Evolutionary conservation across 2,888 invertebrate genomes (phyloP).

Genomic region (Carabus problematicus): DNA sequence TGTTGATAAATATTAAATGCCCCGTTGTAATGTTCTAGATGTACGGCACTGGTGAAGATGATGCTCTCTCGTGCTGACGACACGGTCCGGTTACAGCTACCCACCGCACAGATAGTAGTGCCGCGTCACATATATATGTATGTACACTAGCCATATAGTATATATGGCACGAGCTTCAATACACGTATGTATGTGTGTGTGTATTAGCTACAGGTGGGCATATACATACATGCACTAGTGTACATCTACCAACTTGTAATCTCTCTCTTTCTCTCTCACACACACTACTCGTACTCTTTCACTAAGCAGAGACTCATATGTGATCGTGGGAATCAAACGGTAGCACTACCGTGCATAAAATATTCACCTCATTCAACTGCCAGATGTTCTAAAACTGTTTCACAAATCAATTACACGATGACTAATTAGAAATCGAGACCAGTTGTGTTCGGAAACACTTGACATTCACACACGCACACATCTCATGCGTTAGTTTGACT

Average conservation of each 20-base stretch:
- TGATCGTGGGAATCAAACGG: constrained; percentile 40
- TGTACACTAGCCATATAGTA: background rate
- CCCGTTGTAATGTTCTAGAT: background rate
- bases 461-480: no score
- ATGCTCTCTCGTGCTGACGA: constrained; percentile 26
- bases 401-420: no score
- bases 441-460: no score
- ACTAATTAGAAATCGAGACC: no score
- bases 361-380: constrained; percentile 19
- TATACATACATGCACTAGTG: background rate
- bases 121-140: constrained; percentile 12
- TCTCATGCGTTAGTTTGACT: no score
- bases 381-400: constrained; percentile 25
- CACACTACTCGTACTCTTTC: constrained; percentile 7
- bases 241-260: constrained; percentile 1
- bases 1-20: background rate
- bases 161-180: constrained; percentile 8
- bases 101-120: constrained; percentile 24
- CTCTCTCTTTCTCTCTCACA: constrained; percentile 18
- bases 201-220: background rate
- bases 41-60: constrained; percentile 37
- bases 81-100: constrained; percentile 33
- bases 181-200: background rate
- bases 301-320: constrained; percentile 37
- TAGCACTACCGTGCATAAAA: constrained; percentile 36